Conservation (phyloP, 2,888 invertebrate genomes). For the Drosophila flavopinicola region DNA sequence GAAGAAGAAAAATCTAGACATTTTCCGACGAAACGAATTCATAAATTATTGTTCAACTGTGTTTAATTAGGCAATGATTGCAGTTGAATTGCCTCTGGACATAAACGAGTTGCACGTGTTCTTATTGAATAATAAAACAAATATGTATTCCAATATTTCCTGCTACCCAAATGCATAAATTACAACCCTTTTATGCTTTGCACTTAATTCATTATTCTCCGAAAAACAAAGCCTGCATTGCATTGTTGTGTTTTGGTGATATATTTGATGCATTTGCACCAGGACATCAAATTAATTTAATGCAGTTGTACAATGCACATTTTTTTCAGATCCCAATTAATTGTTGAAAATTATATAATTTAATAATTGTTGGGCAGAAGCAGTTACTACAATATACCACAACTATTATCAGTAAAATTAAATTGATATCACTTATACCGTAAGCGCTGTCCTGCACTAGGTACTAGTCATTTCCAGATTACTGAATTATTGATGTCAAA, state of each 20-base stretch:
- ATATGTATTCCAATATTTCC: neutral
- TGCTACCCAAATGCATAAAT: neutral
- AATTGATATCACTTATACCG: neutral
- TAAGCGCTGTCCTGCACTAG: too few relatives aligned
- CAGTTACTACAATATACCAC: neutral
- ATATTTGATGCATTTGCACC: neutral
- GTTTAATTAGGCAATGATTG: slow-evolving; percentile 10
- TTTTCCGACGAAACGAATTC: neutral
- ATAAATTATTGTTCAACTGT: slow-evolving; percentile 15
- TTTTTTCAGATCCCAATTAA: too few relatives aligned
- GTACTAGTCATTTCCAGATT: slow-evolving; percentile 14
- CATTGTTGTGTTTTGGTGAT: too few relatives aligned
- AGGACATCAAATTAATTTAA: neutral
- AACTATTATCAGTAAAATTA: neutral
- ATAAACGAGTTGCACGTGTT: neutral
- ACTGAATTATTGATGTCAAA: neutral
- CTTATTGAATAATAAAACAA: slow-evolving; percentile 2
- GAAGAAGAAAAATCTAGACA: neutral
- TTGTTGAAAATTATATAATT: neutral
- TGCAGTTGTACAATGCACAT: neutral
- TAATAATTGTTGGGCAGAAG: neutral
- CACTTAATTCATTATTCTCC: too few relatives aligned
- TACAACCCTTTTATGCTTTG: neutral
- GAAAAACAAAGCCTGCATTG: too few relatives aligned
- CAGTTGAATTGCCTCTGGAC: slow-evolving; percentile 1